phyloP scores from a whole-genome alignment of 2,888 invertebrate genomes.

The Hyppa rectilinea region DNA sequence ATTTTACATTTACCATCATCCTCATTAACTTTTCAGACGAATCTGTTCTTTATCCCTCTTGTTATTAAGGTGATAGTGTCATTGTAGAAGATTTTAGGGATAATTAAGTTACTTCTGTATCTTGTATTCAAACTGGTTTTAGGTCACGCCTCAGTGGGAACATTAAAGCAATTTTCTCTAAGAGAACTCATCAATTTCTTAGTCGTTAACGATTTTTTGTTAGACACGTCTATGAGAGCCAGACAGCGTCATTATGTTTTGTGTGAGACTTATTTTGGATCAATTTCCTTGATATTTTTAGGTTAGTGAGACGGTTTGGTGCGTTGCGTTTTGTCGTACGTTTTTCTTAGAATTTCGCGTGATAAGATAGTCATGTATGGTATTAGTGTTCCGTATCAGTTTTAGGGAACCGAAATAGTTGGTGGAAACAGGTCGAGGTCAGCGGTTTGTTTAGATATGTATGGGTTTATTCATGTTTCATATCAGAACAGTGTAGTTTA shows the following conservation, averaged over 20 bases:
- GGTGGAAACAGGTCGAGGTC: conserved; percentile 9
- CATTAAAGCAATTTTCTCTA: conserved; percentile 81
- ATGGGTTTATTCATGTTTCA: background rate
- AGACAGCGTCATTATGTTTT: conserved; percentile 74
- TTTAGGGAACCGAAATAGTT: conserved; percentile 1
- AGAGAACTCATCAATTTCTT: conserved; percentile 81
- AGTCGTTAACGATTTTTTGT: conserved; percentile 78
- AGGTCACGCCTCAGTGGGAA: conserved; percentile 73
- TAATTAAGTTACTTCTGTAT: conserved; percentile 56
- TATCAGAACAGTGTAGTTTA: background rate
- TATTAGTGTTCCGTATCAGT: conserved; percentile 46
- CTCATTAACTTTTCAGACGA: conserved; percentile 60
- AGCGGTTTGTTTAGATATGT: background rate
- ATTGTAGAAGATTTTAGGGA: conserved; percentile 34
- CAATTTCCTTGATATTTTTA: conserved; percentile 53
- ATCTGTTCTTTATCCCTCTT: conserved; percentile 64
- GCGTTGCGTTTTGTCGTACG: conserved; percentile 25
- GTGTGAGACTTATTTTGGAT: conserved; percentile 52
- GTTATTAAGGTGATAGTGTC: conserved; percentile 55
- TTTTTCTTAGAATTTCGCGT: conserved; percentile 54
- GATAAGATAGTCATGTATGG: conserved; percentile 60
- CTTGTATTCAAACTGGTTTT: conserved; percentile 60
- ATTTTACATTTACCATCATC: conserved; percentile 61
- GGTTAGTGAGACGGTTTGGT: conserved; percentile 53
- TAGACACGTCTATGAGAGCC: conserved; percentile 71